These are phyloP conservation scores for Lordiphosa fenestrarum DNA, from an alignment of 2,888 invertebrate species.

Conservation along the genomic window DNA sequence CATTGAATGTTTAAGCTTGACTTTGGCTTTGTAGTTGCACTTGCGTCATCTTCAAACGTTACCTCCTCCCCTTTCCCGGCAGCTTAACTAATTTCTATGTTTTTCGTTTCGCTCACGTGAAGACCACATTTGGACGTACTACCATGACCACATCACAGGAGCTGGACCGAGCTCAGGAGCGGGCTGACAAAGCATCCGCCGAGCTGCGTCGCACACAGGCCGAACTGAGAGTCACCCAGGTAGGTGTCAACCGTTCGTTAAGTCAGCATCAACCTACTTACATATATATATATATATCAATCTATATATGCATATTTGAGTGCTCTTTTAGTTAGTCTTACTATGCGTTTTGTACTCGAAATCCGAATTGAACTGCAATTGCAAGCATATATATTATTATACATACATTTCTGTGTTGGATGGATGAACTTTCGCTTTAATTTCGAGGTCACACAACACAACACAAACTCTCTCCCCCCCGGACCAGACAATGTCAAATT, in stretches of 20 bases:
- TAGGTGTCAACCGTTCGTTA: slow-evolving; percentile 44
- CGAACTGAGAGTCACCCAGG: slow-evolving; percentile 93
- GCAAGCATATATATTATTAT: slow-evolving; percentile 15
- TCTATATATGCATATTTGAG: slow-evolving; percentile 45
- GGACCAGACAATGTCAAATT: slow-evolving; percentile 5
- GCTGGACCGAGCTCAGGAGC: slow-evolving; percentile 89
- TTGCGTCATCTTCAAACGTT: slow-evolving; percentile 10
- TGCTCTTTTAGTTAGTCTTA: slow-evolving; percentile 55
- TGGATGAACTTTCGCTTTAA: not conserved
- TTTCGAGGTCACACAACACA: not conserved
- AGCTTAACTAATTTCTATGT: slow-evolving; percentile 52
- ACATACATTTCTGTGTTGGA: slow-evolving; percentile 17
- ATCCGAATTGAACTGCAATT: slow-evolving; percentile 19
- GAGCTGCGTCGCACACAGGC: slow-evolving; percentile 94
- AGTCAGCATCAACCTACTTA: slow-evolving; percentile 7
- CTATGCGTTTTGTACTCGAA: slow-evolving; percentile 25
- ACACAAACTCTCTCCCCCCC: slow-evolving; percentile 1
- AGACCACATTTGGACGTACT: slow-evolving; percentile 89
- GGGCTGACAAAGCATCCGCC: slow-evolving; percentile 91
- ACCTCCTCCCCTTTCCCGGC: not conserved
- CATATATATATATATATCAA: slow-evolving; percentile 36
- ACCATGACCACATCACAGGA: slow-evolving; percentile 91
- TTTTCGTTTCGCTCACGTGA: slow-evolving; percentile 37
- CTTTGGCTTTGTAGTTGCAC: slow-evolving; percentile 15
- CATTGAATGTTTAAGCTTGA: slow-evolving; percentile 14